A percentile compares a stretch with the other conserved stretches of the same genome.
Conservation (phyloP, 1,140 invertebrate genomes). For the Spodoptera litura region DNA sequence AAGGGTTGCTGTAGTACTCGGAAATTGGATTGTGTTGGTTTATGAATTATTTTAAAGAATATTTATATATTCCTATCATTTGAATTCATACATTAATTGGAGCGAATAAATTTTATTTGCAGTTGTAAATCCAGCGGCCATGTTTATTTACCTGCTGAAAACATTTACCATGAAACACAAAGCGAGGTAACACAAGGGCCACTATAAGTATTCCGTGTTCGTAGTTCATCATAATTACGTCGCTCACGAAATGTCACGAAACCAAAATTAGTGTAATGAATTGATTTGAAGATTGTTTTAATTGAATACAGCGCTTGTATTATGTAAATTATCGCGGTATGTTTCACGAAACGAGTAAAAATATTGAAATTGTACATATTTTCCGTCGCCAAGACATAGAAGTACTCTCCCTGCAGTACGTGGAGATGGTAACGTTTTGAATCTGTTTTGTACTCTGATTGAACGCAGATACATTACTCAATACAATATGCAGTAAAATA, state of each 20-base stretch:
- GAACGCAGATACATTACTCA: too few relatives aligned
- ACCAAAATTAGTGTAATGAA: conserved; percentile 9
- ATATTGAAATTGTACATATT: too few relatives aligned
- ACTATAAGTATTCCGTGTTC: conserved; percentile 10
- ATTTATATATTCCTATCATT: too few relatives aligned
- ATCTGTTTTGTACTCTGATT: too few relatives aligned
- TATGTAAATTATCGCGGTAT: background rate
- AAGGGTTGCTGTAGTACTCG: too few relatives aligned
- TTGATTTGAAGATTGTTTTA: conserved; percentile 19
- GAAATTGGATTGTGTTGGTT: too few relatives aligned
- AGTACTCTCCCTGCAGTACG: background rate
- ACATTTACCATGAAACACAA: background rate
- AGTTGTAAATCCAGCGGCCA: too few relatives aligned
- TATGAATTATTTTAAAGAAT: too few relatives aligned
- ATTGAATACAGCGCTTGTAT: conserved; percentile 16
- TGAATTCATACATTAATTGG: too few relatives aligned
- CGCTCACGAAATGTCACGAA: conserved; percentile 30
- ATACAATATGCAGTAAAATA: too few relatives aligned
- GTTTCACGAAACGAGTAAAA: background rate
- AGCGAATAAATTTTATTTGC: too few relatives aligned
- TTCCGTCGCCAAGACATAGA: background rate
- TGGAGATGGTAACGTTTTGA: background rate
- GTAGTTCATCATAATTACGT: conserved; percentile 26
- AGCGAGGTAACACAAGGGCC: background rate
- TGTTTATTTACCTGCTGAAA: too few relatives aligned